Evolutionary conservation across 2,888 invertebrate genomes (phyloP).

Genomic region (Hylaea fasciaria): DNA sequence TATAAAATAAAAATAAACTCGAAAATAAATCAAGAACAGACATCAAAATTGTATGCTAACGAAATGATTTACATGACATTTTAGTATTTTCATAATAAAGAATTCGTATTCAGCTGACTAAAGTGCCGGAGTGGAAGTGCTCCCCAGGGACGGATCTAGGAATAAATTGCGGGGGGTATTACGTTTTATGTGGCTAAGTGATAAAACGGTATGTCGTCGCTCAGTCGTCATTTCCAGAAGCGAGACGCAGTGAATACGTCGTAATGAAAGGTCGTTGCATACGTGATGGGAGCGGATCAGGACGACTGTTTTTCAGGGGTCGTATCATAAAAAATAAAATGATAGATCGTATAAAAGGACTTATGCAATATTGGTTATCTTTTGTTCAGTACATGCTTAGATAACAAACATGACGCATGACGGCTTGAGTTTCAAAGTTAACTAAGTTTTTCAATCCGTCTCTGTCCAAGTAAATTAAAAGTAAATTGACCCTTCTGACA

Average conservation of each 20-base stretch:
- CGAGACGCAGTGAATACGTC: no score
- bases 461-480: background rate
- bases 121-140: background rate
- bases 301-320: no score
- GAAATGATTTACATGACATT: conserved; percentile 22
- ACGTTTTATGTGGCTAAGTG: background rate
- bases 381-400: no score
- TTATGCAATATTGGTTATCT: no score
- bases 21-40: no score
- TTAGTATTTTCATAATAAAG: conserved; percentile 2
- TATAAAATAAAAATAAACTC: background rate
- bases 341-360: no score
- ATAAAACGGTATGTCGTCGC: background rate
- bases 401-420: no score
- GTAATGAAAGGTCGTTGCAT: no score
- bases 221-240: no score
- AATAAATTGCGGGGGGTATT: conserved; percentile 1
- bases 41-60: conserved; percentile 20
- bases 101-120: conserved; percentile 11
- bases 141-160: conserved; percentile 10
- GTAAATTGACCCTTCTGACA: conserved; percentile 7
- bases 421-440: no score
- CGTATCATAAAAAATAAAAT: no score
- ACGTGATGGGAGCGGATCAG: no score
- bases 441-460: background rate